Conservation (phyloP, 2,113 vertebrate species). For the Chroicocephalus ridibundus region DNA sequence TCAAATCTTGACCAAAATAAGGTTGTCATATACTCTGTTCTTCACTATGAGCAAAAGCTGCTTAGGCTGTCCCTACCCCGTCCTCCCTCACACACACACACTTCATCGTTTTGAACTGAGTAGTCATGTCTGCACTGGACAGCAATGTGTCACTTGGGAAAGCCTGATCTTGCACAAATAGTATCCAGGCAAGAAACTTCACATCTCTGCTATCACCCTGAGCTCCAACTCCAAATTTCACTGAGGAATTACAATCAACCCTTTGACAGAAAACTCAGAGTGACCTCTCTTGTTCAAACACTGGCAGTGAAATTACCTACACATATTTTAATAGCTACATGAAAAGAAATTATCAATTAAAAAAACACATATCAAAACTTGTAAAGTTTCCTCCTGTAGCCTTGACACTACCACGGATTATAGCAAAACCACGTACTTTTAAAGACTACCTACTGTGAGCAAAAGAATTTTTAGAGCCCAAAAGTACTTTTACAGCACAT, state of each 20-base stretch:
- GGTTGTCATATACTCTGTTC: not conserved
- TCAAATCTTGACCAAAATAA: not conserved
- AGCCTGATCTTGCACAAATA: not conserved
- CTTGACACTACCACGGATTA: not conserved
- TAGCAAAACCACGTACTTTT: not conserved
- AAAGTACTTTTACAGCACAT: not conserved
- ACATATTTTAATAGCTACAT: not conserved
- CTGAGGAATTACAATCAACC: not conserved
- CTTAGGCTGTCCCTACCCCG: not conserved
- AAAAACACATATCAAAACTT: not conserved
- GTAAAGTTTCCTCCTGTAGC: not conserved
- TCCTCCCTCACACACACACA: rapidly evolving
- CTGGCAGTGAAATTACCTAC: not conserved
- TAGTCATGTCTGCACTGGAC: not conserved
- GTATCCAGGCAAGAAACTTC: not conserved
- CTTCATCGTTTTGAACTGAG: not conserved
- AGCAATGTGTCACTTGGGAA: not conserved
- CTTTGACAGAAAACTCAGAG: not conserved
- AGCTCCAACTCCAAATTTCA: not conserved
- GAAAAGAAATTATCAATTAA: not conserved
- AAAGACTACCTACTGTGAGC: not conserved
- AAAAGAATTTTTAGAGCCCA: not conserved
- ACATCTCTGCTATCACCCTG: not conserved
- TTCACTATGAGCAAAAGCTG: not conserved
- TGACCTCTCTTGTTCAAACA: not conserved